Percentiles rank a stretch among this genome's conserved stretches.
Evolutionary conservation across 2,113 vertebrate species (phyloP).

Genomic region (Fulmarus glacialis): DNA sequence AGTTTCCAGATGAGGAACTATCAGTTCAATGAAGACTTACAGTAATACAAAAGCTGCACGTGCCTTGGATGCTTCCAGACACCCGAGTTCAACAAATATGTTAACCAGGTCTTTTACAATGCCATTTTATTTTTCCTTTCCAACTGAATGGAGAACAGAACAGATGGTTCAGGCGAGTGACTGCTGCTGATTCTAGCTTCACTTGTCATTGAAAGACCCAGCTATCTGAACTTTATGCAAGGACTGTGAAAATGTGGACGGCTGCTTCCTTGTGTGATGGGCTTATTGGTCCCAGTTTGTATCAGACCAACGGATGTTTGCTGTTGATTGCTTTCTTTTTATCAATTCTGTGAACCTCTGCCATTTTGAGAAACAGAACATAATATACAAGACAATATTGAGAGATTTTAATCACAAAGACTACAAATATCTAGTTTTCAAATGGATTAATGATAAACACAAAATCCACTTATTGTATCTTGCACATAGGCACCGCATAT

Average conservation of each 20-base stretch:
- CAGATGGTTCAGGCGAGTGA: not conserved
- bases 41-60: not conserved
- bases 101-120: not conserved
- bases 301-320: not conserved
- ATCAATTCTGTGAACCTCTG: not conserved
- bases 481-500: not conserved
- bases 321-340: not conserved
- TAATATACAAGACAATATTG: not conserved
- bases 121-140: not conserved
- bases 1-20: not conserved
- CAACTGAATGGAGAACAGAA: not conserved
- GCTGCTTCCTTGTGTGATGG: not conserved
- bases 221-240: not conserved
- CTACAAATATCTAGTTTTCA: not conserved
- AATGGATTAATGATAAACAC: not conserved
- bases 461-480: not conserved
- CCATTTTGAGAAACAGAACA: not conserved
- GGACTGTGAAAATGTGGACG: not conserved
- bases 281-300: not conserved
- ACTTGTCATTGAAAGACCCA: not conserved
- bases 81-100: not conserved
- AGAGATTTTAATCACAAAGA: not conserved
- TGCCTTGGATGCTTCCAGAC: not conserved
- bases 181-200: not conserved
- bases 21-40: not conserved